Conservation (phyloP, 2,888 invertebrate genomes). For the Scelioninae gen. 1 region DNA sequence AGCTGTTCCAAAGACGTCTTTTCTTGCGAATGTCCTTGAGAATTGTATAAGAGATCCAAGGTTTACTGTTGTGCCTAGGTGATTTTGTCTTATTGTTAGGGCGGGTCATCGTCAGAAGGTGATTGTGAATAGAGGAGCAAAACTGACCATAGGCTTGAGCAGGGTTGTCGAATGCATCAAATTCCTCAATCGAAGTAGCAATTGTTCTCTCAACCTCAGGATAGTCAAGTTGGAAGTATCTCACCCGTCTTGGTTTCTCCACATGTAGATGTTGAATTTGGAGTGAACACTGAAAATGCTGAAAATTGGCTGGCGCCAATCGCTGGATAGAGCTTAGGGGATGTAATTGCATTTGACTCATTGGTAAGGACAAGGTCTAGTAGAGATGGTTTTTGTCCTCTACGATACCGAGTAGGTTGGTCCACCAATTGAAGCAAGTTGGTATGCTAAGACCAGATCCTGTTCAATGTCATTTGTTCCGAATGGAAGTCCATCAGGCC, state of each 20-base stretch:
- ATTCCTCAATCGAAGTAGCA: not conserved
- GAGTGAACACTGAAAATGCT: slow-evolving; percentile 4
- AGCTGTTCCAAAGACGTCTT: slow-evolving; percentile 14
- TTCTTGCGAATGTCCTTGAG: slow-evolving; percentile 5
- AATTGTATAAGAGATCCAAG: not conserved
- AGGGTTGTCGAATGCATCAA: not conserved
- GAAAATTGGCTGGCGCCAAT: slow-evolving; percentile 12
- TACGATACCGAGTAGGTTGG: slow-evolving; percentile 3
- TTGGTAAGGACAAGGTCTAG: slow-evolving; percentile 15
- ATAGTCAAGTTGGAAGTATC: slow-evolving; percentile 1
- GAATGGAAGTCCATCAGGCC: not conserved
- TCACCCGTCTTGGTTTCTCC: not conserved
- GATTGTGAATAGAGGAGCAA: not conserved
- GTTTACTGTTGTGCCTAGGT: not conserved
- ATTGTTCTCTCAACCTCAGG: not conserved
- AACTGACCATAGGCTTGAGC: not conserved
- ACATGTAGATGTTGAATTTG: not conserved
- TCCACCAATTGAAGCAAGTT: slow-evolving; percentile 3
- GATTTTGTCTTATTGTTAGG: not conserved
- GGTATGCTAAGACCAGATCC: slow-evolving; percentile 3
- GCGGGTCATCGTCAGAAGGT: not conserved
- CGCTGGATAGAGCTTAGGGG: not conserved
- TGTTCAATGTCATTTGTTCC: not conserved
- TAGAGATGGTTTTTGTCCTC: not conserved
- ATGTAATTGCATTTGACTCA: not conserved